Evolutionary conservation across 2,888 invertebrate genomes (phyloP).

Genomic region (Sisyra nigra): DNA sequence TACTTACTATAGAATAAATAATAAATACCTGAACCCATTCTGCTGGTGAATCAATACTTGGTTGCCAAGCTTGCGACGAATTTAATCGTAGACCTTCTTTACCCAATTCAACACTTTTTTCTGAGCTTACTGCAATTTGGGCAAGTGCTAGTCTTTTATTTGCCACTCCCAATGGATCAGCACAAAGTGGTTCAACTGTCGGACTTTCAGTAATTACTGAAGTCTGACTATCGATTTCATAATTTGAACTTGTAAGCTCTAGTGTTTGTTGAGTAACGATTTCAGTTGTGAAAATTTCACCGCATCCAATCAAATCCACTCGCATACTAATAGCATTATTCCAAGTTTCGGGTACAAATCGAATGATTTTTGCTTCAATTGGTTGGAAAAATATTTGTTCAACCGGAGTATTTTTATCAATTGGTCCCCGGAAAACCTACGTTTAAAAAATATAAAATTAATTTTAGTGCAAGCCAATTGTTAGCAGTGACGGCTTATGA

Average conservation of each 20-base stretch:
- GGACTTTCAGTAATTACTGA: background rate
- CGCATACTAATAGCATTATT: constrained; percentile 44
- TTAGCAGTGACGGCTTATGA: background rate
- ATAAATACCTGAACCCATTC: constrained; percentile 49
- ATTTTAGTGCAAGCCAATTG: background rate
- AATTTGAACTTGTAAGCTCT: background rate
- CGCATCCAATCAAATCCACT: constrained; percentile 62
- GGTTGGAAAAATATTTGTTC: constrained; percentile 52
- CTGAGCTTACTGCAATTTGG: constrained; percentile 52
- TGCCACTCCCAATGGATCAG: constrained; percentile 56
- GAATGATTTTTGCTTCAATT: constrained; percentile 55
- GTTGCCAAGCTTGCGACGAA: constrained; percentile 42
- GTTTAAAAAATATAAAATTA: constrained; percentile 5
- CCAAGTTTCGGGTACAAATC: constrained; percentile 63
- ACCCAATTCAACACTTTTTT: constrained; percentile 22
- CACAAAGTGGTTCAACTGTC: constrained; percentile 32
- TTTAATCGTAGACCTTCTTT: constrained; percentile 30
- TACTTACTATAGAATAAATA: constrained; percentile 16
- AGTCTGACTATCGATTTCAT: background rate
- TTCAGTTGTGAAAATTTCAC: constrained; percentile 15
- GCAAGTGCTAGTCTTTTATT: constrained; percentile 40
- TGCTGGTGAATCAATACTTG: constrained; percentile 45
- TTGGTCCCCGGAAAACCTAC: constrained; percentile 57
- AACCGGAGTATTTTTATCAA: constrained; percentile 37
- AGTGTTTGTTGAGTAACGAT: background rate